These are phyloP conservation scores for Otus scops DNA, from an alignment of 2,797 vertebrate genomes.

Conservation along the genomic window DNA sequence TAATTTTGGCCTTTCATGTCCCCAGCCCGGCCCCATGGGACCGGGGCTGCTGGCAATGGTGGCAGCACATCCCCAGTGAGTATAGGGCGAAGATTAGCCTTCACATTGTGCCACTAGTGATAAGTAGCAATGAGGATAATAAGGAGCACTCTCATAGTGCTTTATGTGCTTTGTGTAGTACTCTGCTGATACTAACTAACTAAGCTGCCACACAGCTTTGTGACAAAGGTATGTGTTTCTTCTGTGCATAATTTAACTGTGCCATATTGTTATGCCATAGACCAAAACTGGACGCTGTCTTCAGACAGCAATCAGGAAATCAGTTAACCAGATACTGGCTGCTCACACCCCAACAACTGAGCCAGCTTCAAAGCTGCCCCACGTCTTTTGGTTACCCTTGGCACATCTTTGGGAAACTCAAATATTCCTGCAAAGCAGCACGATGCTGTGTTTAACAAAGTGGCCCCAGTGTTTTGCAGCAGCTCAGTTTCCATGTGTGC, in stretches of 20 bases:
- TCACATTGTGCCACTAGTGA: not conserved
- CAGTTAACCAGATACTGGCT: not conserved
- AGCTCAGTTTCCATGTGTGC: not conserved
- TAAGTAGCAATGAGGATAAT: not conserved
- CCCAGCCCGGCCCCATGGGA: not conserved
- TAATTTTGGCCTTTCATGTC: not conserved
- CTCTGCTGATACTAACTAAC: not conserved
- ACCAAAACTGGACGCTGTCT: not conserved
- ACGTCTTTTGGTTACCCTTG: not conserved
- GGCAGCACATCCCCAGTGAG: not conserved
- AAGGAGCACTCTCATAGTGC: not conserved
- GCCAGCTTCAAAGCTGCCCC: not conserved
- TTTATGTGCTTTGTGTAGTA: not conserved
- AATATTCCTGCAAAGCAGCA: not conserved
- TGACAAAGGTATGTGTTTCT: not conserved
- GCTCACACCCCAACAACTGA: not conserved
- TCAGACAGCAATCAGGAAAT: not conserved
- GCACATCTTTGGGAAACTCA: not conserved
- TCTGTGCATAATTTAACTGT: not conserved
- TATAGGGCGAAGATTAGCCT: not conserved
- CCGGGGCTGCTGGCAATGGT: not conserved
- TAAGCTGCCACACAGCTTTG: not conserved
- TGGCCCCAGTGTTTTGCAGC: not conserved
- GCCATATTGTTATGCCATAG: not conserved
- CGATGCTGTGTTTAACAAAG: rapidly evolving